Evolutionary conservation across 2,888 invertebrate genomes (phyloP).

Genomic region (Eustalomyia histrio): DNA sequence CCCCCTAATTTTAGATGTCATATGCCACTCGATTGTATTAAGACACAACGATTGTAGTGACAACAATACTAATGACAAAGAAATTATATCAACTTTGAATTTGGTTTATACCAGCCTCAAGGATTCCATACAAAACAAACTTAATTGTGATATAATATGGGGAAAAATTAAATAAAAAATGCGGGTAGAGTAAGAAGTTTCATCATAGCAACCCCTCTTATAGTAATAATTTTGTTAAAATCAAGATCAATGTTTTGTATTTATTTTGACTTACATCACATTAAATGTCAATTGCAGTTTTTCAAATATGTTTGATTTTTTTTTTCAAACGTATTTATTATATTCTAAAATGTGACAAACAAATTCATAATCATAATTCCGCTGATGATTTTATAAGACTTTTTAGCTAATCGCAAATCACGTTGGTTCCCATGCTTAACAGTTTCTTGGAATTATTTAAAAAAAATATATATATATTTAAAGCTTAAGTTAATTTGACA

Average conservation of each 20-base stretch:
- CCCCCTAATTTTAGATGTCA: slow-evolving; percentile 63
- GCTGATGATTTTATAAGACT: neutral
- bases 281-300: slow-evolving; percentile 56
- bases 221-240: neutral
- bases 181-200: slow-evolving; percentile 43
- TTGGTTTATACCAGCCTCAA: slow-evolving; percentile 14
- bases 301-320: slow-evolving; percentile 7
- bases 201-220: slow-evolving; percentile 33
- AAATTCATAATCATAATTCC: neutral
- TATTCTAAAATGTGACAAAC: neutral
- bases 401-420: slow-evolving; percentile 11
- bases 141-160: neutral
- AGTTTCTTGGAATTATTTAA: slow-evolving; percentile 49
- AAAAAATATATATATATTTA: slow-evolving; percentile 36
- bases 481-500: slow-evolving; percentile 58
- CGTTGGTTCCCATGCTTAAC: slow-evolving; percentile 44
- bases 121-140: slow-evolving; percentile 14
- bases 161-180: slow-evolving; percentile 8
- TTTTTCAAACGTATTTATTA: neutral
- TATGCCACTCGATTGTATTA: slow-evolving; percentile 47
- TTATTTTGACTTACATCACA: slow-evolving; percentile 51
- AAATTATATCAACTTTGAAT: slow-evolving; percentile 37
- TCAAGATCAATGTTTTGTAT: slow-evolving; percentile 26
- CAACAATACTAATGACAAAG: slow-evolving; percentile 52
- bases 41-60: slow-evolving; percentile 14